A percentile compares a stretch with the other conserved stretches of the same genome.
Evolutionary conservation across 2,113 vertebrate genomes (phyloP).

Genomic region (Syrmaticus mikado): DNA sequence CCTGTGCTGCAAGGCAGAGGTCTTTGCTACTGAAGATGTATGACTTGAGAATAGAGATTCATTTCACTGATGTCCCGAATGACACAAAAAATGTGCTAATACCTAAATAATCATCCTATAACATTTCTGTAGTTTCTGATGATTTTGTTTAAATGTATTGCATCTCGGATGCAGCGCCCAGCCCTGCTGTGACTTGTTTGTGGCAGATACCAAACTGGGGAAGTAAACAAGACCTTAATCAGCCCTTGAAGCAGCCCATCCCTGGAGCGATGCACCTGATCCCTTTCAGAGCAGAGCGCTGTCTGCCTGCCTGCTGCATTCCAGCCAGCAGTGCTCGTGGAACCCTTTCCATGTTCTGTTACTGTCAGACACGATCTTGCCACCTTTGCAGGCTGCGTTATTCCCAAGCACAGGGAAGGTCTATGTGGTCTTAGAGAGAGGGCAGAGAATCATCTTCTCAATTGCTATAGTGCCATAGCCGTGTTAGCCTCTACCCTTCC

Average conservation of each 20-base stretch:
- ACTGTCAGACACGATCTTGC: accelerated
- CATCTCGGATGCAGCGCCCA: not conserved
- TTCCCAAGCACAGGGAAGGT: not conserved
- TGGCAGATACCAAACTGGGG: not conserved
- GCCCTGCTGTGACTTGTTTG: not conserved
- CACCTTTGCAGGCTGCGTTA: not conserved
- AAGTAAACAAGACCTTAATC: not conserved
- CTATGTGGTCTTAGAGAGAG: not conserved
- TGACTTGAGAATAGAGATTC: not conserved
- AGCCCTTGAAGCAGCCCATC: not conserved
- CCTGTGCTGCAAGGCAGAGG: not conserved
- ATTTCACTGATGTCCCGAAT: not conserved
- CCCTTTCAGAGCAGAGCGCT: not conserved
- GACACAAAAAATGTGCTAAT: not conserved
- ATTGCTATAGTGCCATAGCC: not conserved
- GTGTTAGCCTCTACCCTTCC: not conserved
- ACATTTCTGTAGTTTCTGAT: not conserved
- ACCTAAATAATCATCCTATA: not conserved
- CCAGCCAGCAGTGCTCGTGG: accelerated
- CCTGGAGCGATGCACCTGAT: not conserved
- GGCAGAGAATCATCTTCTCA: not conserved
- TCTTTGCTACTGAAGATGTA: not conserved
- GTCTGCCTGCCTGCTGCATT: not conserved
- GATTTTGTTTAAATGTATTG: not conserved
- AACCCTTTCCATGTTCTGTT: not conserved